These are phyloP conservation scores for Drosophila insularis DNA, from an alignment of 1,140 invertebrate species.

Conservation along the genomic window DNA sequence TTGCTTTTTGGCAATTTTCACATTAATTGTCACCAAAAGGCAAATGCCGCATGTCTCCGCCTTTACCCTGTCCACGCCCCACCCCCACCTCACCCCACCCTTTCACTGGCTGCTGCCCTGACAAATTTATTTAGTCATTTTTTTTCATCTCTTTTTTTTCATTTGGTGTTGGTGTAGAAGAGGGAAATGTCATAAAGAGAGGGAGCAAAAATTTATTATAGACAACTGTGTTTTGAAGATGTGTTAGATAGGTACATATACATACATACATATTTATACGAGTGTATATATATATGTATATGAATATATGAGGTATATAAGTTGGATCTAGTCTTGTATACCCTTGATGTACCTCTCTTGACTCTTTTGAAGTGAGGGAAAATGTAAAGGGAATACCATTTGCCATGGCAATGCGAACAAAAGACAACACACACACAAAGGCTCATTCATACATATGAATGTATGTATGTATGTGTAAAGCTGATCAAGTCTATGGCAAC, in stretches of 20 bases:
- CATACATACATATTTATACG: background rate
- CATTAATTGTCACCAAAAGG: constrained; percentile 24
- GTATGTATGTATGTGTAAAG: constrained; percentile 33
- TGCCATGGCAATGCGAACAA: constrained; percentile 55
- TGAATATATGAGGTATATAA: background rate
- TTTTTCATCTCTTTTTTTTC: constrained; percentile 22
- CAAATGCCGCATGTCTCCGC: constrained; percentile 2
- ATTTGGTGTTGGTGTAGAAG: constrained; percentile 13
- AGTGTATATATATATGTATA: background rate
- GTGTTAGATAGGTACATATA: constrained; percentile 17
- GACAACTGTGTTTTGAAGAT: constrained; percentile 64
- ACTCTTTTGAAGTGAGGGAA: constrained; percentile 17
- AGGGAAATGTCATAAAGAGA: constrained; percentile 32
- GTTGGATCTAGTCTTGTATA: constrained; percentile 7
- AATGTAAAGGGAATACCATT: constrained; percentile 34
- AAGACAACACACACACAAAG: constrained; percentile 32
- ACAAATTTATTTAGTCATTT: constrained; percentile 10
- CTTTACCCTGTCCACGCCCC: background rate
- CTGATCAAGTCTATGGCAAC: constrained; percentile 56
- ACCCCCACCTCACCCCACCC: background rate
- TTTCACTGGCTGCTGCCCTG: constrained; percentile 14
- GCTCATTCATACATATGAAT: background rate
- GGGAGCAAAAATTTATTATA: constrained; percentile 63
- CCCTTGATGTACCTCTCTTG: constrained; percentile 5
- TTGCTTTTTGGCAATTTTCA: constrained; percentile 36